A percentile compares a stretch with the other conserved stretches of the same genome.
phyloP scores from a whole-genome alignment of 1,140 invertebrate genomes.

The Phenacoccus solenopsis region DNA sequence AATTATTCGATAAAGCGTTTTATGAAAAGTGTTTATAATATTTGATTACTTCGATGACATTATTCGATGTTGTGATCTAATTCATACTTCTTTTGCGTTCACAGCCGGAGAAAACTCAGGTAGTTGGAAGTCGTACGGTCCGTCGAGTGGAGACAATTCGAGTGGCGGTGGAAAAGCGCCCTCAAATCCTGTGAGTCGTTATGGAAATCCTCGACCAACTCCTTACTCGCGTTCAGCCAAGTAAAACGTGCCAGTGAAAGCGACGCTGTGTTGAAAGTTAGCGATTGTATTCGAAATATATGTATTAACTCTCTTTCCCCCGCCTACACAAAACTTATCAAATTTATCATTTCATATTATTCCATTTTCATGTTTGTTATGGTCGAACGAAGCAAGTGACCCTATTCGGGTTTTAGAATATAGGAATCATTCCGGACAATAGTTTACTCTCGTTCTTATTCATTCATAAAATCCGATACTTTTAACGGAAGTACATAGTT shows the following conservation, averaged over 20 bases:
- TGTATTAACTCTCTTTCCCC: no score
- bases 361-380: background rate
- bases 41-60: no score
- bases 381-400: no score
- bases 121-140: constrained; percentile 3
- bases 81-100: background rate
- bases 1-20: no score
- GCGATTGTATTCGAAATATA: background rate
- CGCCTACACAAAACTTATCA: background rate
- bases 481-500: no score
- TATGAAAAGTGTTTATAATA: no score
- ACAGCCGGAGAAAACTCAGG: background rate
- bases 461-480: no score
- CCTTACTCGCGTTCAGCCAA: background rate
- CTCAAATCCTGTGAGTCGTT: background rate
- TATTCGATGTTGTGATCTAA: background rate
- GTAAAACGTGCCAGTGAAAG: background rate
- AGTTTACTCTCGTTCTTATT: no score
- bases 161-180: background rate
- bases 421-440: no score
- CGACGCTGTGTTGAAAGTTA: background rate
- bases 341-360: background rate
- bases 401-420: no score
- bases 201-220: background rate
- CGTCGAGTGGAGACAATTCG: background rate